These are phyloP conservation scores for Rhinogobio ventralis DNA, from an alignment of 2,797 vertebrate species.

Conservation along the genomic window DNA sequence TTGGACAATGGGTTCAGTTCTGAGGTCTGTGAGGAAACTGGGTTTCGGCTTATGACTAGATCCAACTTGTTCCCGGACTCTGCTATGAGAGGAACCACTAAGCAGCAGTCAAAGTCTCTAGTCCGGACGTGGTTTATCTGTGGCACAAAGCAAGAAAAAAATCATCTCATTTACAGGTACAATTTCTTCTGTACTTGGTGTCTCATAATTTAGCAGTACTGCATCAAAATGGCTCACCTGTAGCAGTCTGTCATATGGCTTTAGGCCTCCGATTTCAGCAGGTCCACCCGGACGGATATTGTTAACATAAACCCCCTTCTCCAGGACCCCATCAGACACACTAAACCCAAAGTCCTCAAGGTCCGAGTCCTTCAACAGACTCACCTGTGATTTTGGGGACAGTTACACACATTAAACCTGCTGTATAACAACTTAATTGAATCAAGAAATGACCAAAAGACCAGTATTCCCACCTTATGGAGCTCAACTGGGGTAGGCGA, in stretches of 20 bases:
- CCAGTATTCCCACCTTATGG: conserved; percentile 85
- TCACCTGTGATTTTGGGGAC: conserved; percentile 74
- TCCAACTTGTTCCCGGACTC: conserved; percentile 95
- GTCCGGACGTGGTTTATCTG: conserved; percentile 98
- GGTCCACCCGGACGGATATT: conserved; percentile 91
- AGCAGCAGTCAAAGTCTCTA: conserved; percentile 97
- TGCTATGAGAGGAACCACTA: conserved; percentile 95
- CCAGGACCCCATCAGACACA: conserved; percentile 92
- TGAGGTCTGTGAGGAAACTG: conserved; percentile 76
- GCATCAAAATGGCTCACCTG: conserved; percentile 80
- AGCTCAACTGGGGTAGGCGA: conserved; percentile 96
- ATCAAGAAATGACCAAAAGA: neutral
- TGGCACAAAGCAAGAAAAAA: conserved; percentile 20
- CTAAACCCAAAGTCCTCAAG: conserved; percentile 98
- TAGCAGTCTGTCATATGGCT: conserved; percentile 90
- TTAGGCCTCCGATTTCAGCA: conserved; percentile 88
- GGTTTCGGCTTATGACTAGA: conserved; percentile 95
- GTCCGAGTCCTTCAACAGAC: conserved; percentile 86
- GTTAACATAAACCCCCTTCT: conserved; percentile 96
- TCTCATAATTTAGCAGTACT: neutral
- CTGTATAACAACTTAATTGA: neutral
- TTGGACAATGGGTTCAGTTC: conserved; percentile 70
- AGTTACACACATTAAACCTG: neutral
- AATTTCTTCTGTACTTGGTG: neutral
- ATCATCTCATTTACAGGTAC: conserved; percentile 5